Evolutionary conservation across 2,888 invertebrate genomes (phyloP).

Genomic region (Drosophila rellima): DNA sequence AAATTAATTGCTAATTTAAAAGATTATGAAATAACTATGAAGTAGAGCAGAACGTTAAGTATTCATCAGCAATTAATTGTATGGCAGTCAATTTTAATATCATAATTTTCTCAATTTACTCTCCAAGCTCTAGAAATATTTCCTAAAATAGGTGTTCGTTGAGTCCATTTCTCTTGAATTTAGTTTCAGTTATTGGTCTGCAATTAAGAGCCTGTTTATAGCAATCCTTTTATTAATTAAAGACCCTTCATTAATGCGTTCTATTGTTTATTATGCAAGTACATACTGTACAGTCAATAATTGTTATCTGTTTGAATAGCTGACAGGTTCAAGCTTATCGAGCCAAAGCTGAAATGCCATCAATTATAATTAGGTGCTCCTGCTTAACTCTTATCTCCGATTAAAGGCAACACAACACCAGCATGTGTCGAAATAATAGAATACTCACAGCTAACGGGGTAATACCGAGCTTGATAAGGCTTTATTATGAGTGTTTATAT

Average conservation of each 20-base stretch:
- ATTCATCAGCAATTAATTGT: neutral
- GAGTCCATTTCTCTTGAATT: too few relatives aligned
- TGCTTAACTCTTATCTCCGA: conserved; percentile 54
- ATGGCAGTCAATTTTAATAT: too few relatives aligned
- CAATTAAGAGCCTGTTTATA: neutral
- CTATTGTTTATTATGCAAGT: conserved; percentile 16
- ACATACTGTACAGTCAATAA: conserved; percentile 27
- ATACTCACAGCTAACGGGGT: neutral
- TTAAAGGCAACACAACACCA: conserved; percentile 38
- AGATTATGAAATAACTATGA: neutral
- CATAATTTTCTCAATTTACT: neutral
- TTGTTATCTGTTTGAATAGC: conserved; percentile 48
- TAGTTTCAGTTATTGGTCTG: neutral
- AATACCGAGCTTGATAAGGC: conserved; percentile 7
- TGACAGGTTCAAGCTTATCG: conserved; percentile 54
- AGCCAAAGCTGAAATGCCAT: conserved; percentile 48
- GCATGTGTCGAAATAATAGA: conserved; percentile 30
- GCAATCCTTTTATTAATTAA: conserved; percentile 10
- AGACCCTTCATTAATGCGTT: conserved; percentile 8
- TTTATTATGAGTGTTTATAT: conserved; percentile 9
- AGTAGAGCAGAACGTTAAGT: neutral
- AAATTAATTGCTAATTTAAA: neutral
- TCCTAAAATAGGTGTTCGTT: too few relatives aligned
- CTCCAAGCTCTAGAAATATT: too few relatives aligned
- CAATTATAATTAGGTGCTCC: conserved; percentile 73